A percentile compares a stretch with the other conserved stretches of the same genome.
These are phyloP conservation scores for Meloidogyne hapla DNA, from an alignment of 1,140 invertebrate genomes.

Conservation along the genomic window DNA sequence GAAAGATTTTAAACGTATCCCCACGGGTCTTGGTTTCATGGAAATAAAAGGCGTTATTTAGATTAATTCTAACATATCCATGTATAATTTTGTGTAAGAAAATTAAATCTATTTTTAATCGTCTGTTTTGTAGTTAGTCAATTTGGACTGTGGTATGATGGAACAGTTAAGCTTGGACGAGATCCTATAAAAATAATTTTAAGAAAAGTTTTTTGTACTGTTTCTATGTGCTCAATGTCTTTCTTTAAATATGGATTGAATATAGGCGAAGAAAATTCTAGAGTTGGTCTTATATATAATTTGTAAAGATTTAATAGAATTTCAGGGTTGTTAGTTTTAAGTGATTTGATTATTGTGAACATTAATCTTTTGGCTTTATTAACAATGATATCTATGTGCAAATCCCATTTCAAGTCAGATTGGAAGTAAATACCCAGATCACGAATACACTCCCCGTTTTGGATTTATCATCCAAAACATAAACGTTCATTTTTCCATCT, in stretches of 20 bases:
- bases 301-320: neutral
- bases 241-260: constrained; percentile 7
- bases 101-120: no score
- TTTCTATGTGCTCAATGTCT: neutral
- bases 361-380: neutral
- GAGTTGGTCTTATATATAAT: neutral
- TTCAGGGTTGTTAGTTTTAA: neutral
- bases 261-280: neutral
- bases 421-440: neutral
- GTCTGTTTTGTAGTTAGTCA: no score
- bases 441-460: neutral
- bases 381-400: neutral
- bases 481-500: no score
- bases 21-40: no score
- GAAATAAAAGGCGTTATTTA: no score
- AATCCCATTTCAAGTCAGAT: neutral
- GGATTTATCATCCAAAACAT: no score
- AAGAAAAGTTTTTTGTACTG: neutral
- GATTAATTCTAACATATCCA: no score
- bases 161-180: no score
- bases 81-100: no score
- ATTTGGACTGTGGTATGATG: no score
- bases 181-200: constrained; percentile 2
- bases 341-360: neutral
- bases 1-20: no score